Evolutionary conservation across 2,113 vertebrate genomes (phyloP).

Genomic region (Semnopithecus entellus): DNA sequence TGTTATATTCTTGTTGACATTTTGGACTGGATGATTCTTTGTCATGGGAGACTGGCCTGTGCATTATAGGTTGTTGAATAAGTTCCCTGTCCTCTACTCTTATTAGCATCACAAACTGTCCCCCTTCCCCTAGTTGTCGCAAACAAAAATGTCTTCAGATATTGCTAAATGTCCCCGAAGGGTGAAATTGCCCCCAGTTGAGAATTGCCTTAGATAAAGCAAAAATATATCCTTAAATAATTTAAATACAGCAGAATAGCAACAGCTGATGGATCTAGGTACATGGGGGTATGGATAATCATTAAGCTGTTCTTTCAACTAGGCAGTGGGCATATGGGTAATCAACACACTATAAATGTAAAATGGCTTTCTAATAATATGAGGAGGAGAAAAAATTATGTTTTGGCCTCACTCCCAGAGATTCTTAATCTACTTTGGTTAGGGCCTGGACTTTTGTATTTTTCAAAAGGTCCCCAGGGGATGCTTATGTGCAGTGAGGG

Average conservation of each 20-base stretch:
- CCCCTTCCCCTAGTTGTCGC: not conserved
- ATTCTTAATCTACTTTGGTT: not conserved
- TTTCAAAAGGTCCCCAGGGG: not conserved
- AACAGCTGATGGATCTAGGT: not conserved
- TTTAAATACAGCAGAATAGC: not conserved
- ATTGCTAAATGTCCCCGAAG: not conserved
- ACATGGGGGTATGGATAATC: not conserved
- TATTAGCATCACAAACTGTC: not conserved
- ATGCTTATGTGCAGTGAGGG: not conserved
- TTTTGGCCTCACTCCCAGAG: not conserved
- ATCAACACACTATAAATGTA: not conserved
- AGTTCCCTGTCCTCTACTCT: not conserved
- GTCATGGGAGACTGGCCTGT: not conserved
- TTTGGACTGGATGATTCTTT: not conserved
- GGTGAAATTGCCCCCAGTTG: not conserved
- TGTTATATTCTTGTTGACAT: not conserved
- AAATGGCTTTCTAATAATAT: not conserved
- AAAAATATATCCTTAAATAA: slow-evolving; percentile 21
- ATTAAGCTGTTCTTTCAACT: not conserved
- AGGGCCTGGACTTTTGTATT: not conserved
- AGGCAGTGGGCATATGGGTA: not conserved
- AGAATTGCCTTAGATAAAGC: not conserved
- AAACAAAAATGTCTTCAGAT: not conserved
- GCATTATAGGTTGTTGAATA: not conserved
- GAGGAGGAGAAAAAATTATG: not conserved